Conservation (phyloP, 2,888 invertebrate genomes). For the Metalampra italica region DNA sequence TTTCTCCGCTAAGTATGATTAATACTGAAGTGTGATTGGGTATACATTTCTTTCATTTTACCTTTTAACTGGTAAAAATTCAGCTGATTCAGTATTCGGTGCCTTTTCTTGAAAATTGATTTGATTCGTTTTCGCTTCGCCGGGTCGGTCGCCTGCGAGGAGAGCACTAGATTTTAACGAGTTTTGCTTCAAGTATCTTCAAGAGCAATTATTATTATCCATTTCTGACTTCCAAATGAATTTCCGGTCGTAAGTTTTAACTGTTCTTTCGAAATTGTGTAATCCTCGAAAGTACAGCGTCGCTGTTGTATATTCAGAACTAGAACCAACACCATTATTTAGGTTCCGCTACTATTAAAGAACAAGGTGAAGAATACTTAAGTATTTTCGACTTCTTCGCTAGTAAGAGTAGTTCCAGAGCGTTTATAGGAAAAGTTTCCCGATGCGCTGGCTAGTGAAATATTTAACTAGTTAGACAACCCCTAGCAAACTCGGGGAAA, state of each 20-base stretch:
- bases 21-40: too few species aligned
- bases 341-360: background rate
- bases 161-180: constrained; percentile 68
- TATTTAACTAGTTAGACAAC: constrained; percentile 49
- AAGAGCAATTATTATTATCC: constrained; percentile 52
- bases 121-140: constrained; percentile 25
- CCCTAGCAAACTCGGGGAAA: constrained; percentile 24
- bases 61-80: constrained; percentile 6
- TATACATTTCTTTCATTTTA: too few species aligned
- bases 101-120: constrained; percentile 22
- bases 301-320: too few species aligned
- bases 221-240: constrained; percentile 38
- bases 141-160: constrained; percentile 26
- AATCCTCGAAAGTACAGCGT: background rate
- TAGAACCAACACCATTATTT: background rate
- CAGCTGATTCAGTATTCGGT: background rate
- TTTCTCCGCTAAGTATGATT: too few species aligned
- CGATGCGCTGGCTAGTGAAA: constrained; percentile 40
- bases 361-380: constrained; percentile 31
- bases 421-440: constrained; percentile 38
- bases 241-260: constrained; percentile 41
- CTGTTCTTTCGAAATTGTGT: constrained; percentile 29
- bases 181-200: constrained; percentile 50
- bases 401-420: constrained; percentile 25
- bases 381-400: constrained; percentile 38